phyloP scores from a whole-genome alignment of 2,888 invertebrate species.

The Zaprionus obscuricornis region DNA sequence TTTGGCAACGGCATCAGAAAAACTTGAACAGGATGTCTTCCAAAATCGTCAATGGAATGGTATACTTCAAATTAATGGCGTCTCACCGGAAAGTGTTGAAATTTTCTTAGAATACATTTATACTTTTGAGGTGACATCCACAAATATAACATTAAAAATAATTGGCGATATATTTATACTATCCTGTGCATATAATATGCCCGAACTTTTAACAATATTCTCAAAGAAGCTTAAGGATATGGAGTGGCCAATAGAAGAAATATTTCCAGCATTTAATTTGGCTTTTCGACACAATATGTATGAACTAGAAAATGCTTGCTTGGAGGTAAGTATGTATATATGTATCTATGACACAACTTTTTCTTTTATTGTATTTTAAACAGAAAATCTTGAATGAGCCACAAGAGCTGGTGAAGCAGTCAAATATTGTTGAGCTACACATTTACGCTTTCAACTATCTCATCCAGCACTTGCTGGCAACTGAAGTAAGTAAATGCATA shows the following conservation, averaged over 20 bases:
- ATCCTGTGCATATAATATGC: conserved; percentile 49
- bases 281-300: conserved; percentile 51
- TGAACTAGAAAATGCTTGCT: conserved; percentile 43
- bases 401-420: neutral
- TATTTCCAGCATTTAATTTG: conserved; percentile 53
- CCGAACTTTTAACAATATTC: conserved; percentile 42
- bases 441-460: conserved; percentile 53
- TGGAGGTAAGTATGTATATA: conserved; percentile 30
- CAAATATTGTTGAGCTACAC: conserved; percentile 33
- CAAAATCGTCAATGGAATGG: conserved; percentile 55
- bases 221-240: conserved; percentile 13
- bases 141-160: conserved; percentile 1
- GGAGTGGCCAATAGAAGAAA: conserved; percentile 38
- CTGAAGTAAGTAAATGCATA: conserved; percentile 25
- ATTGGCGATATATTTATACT: conserved; percentile 50
- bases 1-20: conserved; percentile 55
- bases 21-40: conserved; percentile 52
- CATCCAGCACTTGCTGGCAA: conserved; percentile 43
- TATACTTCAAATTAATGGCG: conserved; percentile 53
- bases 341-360: too few species aligned
- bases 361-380: neutral
- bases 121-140: conserved; percentile 46
- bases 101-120: conserved; percentile 58
- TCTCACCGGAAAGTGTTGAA: conserved; percentile 54
- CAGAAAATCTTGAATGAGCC: conserved; percentile 50